phyloP scores from a whole-genome alignment of 2,113 vertebrate species.

The Andinoacara biseriatus region DNA sequence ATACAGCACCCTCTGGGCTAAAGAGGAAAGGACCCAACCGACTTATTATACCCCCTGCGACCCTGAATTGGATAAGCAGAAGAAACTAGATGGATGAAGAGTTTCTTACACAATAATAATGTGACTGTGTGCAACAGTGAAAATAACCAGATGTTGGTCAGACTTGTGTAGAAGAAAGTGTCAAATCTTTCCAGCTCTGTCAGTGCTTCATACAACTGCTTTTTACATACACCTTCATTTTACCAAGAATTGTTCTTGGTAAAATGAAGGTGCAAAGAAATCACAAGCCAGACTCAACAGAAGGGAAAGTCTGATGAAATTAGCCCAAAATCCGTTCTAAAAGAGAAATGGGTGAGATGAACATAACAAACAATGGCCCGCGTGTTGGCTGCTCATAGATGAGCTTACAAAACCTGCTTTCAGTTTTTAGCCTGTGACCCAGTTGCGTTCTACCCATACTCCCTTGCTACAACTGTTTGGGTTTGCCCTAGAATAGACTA shows the following conservation, averaged over 20 bases:
- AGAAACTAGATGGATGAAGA: too few relatives aligned
- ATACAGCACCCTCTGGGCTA: too few relatives aligned
- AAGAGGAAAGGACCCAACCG: too few relatives aligned
- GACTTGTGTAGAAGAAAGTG: neutral
- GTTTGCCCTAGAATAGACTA: slow-evolving; percentile 20
- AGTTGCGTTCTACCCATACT: slow-evolving; percentile 7
- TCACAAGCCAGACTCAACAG: too few relatives aligned
- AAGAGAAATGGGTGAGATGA: neutral
- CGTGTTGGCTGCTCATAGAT: neutral
- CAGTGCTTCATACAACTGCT: neutral
- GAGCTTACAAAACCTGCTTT: neutral
- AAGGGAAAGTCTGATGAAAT: neutral
- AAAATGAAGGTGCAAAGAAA: neutral
- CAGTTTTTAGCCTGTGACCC: slow-evolving; percentile 37
- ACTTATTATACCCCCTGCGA: too few relatives aligned
- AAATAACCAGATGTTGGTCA: neutral
- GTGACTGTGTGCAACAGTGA: neutral
- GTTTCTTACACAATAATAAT: neutral
- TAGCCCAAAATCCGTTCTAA: neutral
- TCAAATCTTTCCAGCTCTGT: too few relatives aligned
- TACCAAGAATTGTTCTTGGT: too few relatives aligned
- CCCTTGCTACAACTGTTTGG: slow-evolving; percentile 1
- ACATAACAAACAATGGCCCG: neutral
- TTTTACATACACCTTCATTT: too few relatives aligned
- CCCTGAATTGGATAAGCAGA: too few relatives aligned